These are phyloP conservation scores for Drosophila pegasa DNA, from an alignment of 2,888 invertebrate species.

Conservation along the genomic window DNA sequence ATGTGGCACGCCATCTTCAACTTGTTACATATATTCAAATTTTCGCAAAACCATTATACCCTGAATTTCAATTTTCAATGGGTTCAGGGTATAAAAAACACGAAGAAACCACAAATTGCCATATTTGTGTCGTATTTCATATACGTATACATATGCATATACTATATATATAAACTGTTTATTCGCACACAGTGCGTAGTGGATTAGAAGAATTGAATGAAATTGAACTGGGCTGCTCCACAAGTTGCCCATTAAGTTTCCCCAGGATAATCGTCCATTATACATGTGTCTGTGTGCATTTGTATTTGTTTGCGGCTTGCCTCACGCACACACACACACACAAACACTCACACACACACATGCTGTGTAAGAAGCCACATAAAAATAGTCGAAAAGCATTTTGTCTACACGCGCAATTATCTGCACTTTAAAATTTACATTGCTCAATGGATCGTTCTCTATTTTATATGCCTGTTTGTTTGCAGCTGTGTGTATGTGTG, in stretches of 20 bases:
- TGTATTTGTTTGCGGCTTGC: conserved; percentile 28
- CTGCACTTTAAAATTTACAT: conserved; percentile 69
- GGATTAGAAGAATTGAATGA: conserved; percentile 46
- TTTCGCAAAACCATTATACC: too few species aligned
- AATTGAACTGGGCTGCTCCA: conserved; percentile 40
- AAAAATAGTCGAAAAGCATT: conserved; percentile 70
- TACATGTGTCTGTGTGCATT: conserved; percentile 2
- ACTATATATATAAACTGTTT: not conserved
- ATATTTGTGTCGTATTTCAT: conserved; percentile 3
- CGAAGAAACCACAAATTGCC: conserved; percentile 4
- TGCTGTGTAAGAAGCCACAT: conserved; percentile 40
- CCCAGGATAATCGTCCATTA: conserved; percentile 24
- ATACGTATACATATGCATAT: not conserved
- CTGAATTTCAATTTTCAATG: too few species aligned
- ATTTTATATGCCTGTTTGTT: conserved; percentile 27
- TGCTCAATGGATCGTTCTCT: conserved; percentile 52
- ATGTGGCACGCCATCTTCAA: too few species aligned
- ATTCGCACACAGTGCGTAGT: conserved; percentile 11
- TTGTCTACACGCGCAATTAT: conserved; percentile 76
- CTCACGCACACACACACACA: conserved; percentile 13
- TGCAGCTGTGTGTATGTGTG: conserved; percentile 5
- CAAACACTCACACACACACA: conserved; percentile 10
- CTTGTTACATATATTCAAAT: too few species aligned
- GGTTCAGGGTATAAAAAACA: too few species aligned
- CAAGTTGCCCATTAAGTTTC: conserved; percentile 41